Evolutionary conservation across 2,797 vertebrate species (phyloP).

Genomic region (Sebastes glaucus): DNA sequence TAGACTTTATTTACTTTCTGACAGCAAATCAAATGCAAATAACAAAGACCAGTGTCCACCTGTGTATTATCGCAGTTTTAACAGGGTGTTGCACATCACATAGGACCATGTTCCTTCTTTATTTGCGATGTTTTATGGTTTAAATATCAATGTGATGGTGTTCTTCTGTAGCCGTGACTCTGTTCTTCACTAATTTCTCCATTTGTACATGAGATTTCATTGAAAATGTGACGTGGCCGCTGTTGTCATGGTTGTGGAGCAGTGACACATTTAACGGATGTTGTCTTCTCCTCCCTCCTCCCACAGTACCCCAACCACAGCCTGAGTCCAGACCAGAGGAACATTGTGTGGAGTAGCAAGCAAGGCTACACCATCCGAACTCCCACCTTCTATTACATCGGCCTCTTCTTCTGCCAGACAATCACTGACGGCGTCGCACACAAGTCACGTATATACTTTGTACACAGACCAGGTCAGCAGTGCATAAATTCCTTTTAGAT

Average conservation of each 20-base stretch:
- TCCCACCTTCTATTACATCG: slow-evolving; percentile 86
- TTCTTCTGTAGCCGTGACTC: neutral
- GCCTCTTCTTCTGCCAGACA: slow-evolving; percentile 89
- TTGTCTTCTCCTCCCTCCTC: slow-evolving; percentile 27
- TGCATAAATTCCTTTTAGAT: neutral
- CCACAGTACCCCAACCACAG: slow-evolving; percentile 44
- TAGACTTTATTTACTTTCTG: neutral
- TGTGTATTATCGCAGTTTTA: neutral
- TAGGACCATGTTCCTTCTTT: neutral
- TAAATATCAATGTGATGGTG: neutral
- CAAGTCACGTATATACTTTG: slow-evolving; percentile 82
- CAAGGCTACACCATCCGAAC: slow-evolving; percentile 90
- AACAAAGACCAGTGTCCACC: neutral
- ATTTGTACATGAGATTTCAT: neutral
- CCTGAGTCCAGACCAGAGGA: slow-evolving; percentile 84
- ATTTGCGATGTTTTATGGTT: neutral
- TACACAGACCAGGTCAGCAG: slow-evolving; percentile 87
- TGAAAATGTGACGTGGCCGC: neutral
- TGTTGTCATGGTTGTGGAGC: neutral
- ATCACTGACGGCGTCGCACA: slow-evolving; percentile 72
- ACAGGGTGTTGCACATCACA: neutral
- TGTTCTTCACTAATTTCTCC: neutral
- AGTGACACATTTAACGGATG: neutral
- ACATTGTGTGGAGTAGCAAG: slow-evolving; percentile 90
- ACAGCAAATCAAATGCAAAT: neutral